Evolutionary conservation across 2,888 invertebrate species (phyloP).

Genomic region (Drosophila putrida): DNA sequence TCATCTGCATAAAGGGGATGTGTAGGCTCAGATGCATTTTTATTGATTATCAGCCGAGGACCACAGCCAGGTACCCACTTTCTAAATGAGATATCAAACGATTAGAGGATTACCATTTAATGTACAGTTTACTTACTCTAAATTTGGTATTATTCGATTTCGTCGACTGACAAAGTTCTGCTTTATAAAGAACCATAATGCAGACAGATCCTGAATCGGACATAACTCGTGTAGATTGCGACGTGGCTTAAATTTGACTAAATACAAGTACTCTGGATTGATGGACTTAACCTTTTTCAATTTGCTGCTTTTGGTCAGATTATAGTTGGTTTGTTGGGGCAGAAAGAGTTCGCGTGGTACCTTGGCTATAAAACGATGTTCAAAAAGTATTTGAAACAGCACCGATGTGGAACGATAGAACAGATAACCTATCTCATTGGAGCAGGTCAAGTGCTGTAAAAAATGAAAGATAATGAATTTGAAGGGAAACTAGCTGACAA

Average conservation of each 20-base stretch:
- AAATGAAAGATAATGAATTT: neutral
- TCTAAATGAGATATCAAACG: constrained; percentile 79
- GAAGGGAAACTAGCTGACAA: neutral
- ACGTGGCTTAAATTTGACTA: constrained; percentile 89
- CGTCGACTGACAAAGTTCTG: constrained; percentile 88
- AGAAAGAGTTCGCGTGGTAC: constrained; percentile 89
- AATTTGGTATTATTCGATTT: constrained; percentile 89
- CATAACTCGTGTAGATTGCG: constrained; percentile 86
- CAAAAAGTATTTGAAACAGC: constrained; percentile 90
- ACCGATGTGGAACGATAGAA: constrained; percentile 87
- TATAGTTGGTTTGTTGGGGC: constrained; percentile 87
- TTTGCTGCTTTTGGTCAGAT: constrained; percentile 71
- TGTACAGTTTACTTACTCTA: constrained; percentile 88
- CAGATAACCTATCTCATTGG: constrained; percentile 86
- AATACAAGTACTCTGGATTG: constrained; percentile 87
- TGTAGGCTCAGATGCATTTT: constrained; percentile 22
- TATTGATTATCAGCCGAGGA: constrained; percentile 87
- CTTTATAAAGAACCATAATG: constrained; percentile 90
- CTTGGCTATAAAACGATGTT: constrained; percentile 87
- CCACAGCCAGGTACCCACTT: constrained; percentile 92
- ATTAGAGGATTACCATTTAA: neutral
- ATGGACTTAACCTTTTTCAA: constrained; percentile 76
- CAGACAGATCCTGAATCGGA: constrained; percentile 87
- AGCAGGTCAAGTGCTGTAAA: constrained; percentile 87
- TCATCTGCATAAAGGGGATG: constrained; percentile 62